Conservation (phyloP, 2,888 invertebrate genomes). For the Carpatolechia fugitivella region DNA sequence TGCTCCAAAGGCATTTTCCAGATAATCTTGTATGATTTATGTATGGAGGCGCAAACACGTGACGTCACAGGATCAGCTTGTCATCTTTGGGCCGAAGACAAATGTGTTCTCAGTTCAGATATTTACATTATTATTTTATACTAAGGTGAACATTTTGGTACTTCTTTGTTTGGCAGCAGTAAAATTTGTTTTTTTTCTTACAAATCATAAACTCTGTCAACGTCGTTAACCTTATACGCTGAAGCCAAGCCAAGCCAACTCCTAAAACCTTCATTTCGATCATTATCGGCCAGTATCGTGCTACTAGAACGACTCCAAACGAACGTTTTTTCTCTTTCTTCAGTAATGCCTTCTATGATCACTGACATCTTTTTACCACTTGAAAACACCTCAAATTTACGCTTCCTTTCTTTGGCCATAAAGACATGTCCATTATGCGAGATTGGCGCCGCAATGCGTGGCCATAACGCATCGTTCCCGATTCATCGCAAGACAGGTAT, state of each 20-base stretch:
- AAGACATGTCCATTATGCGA: constrained; percentile 71
- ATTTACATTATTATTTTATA: background rate
- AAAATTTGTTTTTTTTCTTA: too few species aligned
- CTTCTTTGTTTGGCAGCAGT: background rate
- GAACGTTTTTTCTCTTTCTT: too few species aligned
- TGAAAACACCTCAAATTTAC: background rate
- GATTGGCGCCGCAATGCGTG: constrained; percentile 64
- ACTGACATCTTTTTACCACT: background rate
- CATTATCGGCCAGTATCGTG: too few species aligned
- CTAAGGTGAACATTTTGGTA: background rate
- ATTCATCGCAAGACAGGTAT: constrained; percentile 72
- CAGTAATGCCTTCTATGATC: too few species aligned
- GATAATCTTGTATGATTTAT: constrained; percentile 51
- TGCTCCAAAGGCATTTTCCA: constrained; percentile 32
- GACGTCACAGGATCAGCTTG: constrained; percentile 1
- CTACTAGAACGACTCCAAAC: too few species aligned
- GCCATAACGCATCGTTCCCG: constrained; percentile 66
- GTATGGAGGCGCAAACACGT: constrained; percentile 23
- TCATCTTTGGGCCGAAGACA: constrained; percentile 2
- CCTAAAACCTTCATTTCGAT: too few species aligned
- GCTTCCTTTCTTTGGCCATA: constrained; percentile 45
- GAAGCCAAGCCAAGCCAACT: too few species aligned
- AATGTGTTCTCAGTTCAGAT: background rate
- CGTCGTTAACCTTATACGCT: too few species aligned
- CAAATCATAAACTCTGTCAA: too few species aligned